Base-by-base conservation (phyloP, 23 tunicate genomes). In the Trididemnum nubilum region DNA sequence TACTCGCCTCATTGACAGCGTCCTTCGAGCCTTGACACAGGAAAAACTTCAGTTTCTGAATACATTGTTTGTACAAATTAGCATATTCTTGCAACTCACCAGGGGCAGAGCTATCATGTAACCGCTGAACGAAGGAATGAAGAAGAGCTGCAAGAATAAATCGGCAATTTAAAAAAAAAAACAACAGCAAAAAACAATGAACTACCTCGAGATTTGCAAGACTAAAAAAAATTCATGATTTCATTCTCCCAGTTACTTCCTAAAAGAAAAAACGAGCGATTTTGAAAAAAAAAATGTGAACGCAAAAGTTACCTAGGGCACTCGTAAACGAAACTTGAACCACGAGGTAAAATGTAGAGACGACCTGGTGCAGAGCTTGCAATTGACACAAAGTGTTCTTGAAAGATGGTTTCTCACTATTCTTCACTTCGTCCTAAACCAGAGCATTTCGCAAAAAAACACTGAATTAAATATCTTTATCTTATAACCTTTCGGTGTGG, bases 311-410 rank as follows among this genome's bases (percentile, higher is more conserved):
- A 77, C 81, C 81, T 32, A 77, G 33, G 3, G 67, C 81, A 57
- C 66, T 77, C 5, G 81, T 51, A 51, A 5, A 77, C 22, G 81
- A 77, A 31, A 77, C 81, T 34, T 77, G 67, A 31, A 54, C 67
- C 1, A 77, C 7, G 22, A 77, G 27, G 30, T 77, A 77, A 37
- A 52, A 57, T 2, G 25, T 29, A 2, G 81, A 77, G 36, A 77
- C 81, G 25, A 73, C 39, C 24, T 39, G 78, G 39, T 73, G 58
- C 26, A 61, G 26, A 21, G n/a, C 26, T 26, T 61, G 67, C 26
- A 61, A 5, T 24, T 61, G 67, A 15, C 5, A 21, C 67, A n/a
- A 15, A 24, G 67, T 61, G 26, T 12, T 15, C 26, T 61, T 61
- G 28, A 12, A 5, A 61, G 54, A 9, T 7, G 15, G 12, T 44